Conservation (phyloP, 2,113 vertebrate species). For the Pollimyrus isidori region DNA sequence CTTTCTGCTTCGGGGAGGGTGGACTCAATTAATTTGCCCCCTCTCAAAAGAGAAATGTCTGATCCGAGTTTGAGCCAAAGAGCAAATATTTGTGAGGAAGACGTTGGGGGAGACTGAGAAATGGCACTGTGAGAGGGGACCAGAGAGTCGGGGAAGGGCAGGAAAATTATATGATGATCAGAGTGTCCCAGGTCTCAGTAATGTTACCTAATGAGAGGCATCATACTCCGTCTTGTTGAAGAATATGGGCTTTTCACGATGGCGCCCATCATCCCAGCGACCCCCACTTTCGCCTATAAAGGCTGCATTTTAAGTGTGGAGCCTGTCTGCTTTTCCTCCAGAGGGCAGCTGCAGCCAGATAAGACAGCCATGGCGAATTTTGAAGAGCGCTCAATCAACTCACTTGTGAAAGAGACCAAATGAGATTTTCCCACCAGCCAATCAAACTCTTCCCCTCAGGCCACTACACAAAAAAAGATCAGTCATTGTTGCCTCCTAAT, state of each 20-base stretch:
- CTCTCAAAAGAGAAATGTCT: background rate
- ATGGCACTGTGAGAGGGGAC: background rate
- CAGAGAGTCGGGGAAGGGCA: background rate
- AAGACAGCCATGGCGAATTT: slow-evolving; percentile 47
- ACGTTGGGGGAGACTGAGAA: background rate
- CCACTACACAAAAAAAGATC: slow-evolving; percentile 26
- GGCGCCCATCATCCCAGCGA: slow-evolving; percentile 5
- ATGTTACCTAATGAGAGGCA: slow-evolving; percentile 26
- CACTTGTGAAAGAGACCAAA: slow-evolving; percentile 42
- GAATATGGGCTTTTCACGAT: slow-evolving; percentile 29
- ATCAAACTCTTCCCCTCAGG: slow-evolving; percentile 33
- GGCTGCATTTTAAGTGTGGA: slow-evolving; percentile 14
- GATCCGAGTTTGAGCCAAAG: background rate
- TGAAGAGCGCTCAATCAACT: slow-evolving; percentile 48
- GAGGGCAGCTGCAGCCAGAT: slow-evolving; percentile 43
- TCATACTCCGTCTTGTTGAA: slow-evolving; percentile 32
- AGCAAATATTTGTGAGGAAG: background rate
- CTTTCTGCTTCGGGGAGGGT: background rate
- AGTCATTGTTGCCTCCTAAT: slow-evolving; percentile 24
- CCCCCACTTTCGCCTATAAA: slow-evolving; percentile 17
- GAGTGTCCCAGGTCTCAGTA: slow-evolving; percentile 16
- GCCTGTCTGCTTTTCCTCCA: slow-evolving; percentile 12
- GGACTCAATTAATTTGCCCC: slow-evolving; percentile 15
- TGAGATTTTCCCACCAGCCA: slow-evolving; percentile 43
- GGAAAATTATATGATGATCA: background rate